phyloP scores from a whole-genome alignment of 53 echinoderm and acorn worm species.

The Actinopyga echinites region DNA sequence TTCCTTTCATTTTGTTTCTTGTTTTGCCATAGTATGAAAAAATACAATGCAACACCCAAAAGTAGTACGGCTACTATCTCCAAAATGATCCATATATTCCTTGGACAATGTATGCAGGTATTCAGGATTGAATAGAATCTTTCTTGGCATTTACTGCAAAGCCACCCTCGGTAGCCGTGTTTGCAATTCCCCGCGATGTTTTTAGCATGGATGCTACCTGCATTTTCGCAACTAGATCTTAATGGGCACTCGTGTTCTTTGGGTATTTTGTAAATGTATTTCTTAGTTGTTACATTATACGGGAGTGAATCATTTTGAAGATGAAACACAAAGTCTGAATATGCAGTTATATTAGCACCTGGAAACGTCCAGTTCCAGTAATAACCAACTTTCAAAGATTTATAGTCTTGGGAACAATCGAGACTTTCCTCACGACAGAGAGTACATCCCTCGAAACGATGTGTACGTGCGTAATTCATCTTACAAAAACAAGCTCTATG shows the following conservation, averaged over 20 bases:
- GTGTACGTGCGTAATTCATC: not conserved
- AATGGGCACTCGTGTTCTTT: no score
- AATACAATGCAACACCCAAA: not conserved
- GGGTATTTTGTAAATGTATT: no score
- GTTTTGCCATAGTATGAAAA: not conserved
- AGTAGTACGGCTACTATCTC: not conserved
- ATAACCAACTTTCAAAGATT: not conserved
- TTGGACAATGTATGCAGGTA: no score
- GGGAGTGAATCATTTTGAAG: not conserved
- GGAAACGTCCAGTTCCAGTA: constrained; percentile 27
- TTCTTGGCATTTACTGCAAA: no score
- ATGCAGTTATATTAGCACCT: not conserved
- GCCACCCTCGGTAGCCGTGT: no score
- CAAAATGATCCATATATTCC: not conserved
- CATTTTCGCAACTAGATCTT: no score
- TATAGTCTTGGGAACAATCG: constrained; percentile 2
- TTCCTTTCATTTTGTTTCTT: not conserved
- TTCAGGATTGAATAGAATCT: no score
- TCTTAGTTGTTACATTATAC: no score
- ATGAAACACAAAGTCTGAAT: not conserved
- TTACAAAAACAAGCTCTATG: not conserved
- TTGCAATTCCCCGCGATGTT: no score
- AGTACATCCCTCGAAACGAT: not conserved
- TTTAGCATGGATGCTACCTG: no score
- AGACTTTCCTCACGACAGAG: not conserved